Evolutionary conservation across 2,113 vertebrate genomes (phyloP).

Genomic region (Cryptotis parvus): DNA sequence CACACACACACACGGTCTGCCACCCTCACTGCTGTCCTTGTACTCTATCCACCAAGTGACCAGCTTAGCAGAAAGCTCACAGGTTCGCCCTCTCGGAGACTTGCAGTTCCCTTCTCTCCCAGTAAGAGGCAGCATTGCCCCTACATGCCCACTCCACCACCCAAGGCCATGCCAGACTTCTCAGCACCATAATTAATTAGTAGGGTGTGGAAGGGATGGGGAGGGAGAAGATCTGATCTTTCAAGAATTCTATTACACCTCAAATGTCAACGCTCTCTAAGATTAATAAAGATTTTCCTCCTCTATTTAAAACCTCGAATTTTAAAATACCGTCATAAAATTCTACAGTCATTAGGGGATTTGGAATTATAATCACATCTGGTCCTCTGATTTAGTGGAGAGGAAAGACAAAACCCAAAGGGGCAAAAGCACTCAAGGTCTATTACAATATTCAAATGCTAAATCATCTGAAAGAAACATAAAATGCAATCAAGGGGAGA

Average conservation of each 20-base stretch:
- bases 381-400: background rate
- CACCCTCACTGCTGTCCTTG: too few species aligned
- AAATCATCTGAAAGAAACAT: background rate
- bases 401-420: background rate
- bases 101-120: background rate
- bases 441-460: background rate
- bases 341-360: constrained; percentile 2
- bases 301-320: background rate
- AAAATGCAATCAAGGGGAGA: background rate
- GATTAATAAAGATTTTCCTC: constrained; percentile 28
- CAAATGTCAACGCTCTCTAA: constrained; percentile 40
- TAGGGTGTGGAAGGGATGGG: background rate
- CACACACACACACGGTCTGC: too few species aligned
- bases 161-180: background rate
- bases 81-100: fast-evolving
- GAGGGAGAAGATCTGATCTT: background rate
- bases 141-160: background rate
- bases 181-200: background rate
- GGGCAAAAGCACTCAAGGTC: background rate
- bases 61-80: too few species aligned
- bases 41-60: too few species aligned
- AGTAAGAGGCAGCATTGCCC: constrained; percentile 61
- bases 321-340: constrained; percentile 50
- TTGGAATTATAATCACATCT: background rate
- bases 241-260: background rate